Evolutionary conservation across 2,888 invertebrate genomes (phyloP).

Genomic region (Sericinus montela): DNA sequence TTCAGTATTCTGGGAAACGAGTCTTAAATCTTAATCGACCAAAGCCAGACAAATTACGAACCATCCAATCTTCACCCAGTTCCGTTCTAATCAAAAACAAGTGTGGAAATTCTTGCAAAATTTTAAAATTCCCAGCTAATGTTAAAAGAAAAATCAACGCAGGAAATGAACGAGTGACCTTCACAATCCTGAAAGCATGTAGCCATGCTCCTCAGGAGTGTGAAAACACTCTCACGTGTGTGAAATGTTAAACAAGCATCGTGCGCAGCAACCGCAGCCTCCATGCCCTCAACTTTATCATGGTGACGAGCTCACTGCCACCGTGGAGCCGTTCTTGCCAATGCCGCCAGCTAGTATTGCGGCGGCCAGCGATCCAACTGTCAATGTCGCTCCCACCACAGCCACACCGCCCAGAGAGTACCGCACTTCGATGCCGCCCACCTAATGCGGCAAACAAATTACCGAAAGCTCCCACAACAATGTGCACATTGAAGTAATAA

Average conservation of each 20-base stretch:
- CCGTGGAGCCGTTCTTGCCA: slow-evolving; percentile 99
- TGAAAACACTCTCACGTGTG: no score
- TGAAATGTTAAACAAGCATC: not conserved
- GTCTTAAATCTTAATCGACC: no score
- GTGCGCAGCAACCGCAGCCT: slow-evolving; percentile 3
- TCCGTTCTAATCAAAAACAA: no score
- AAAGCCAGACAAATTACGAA: no score
- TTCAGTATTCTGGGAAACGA: no score
- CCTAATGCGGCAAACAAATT: slow-evolving; percentile 39
- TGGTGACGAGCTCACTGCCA: slow-evolving; percentile 88
- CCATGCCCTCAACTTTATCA: slow-evolving; percentile 22
- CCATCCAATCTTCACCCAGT: no score
- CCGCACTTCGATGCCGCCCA: slow-evolving; percentile 83
- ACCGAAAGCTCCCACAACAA: not conserved
- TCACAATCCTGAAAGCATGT: no score
- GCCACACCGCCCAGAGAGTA: slow-evolving; percentile 88
- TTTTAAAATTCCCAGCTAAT: no score
- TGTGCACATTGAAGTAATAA: not conserved
- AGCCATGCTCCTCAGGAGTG: no score
- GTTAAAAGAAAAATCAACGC: no score
- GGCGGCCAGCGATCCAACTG: slow-evolving; percentile 85
- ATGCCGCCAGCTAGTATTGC: slow-evolving; percentile 94
- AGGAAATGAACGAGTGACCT: no score
- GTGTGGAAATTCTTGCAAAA: no score
- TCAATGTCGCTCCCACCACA: slow-evolving; percentile 84